Evolutionary conservation across 2,888 invertebrate genomes (phyloP).

Genomic region (Coenonympha arcania): DNA sequence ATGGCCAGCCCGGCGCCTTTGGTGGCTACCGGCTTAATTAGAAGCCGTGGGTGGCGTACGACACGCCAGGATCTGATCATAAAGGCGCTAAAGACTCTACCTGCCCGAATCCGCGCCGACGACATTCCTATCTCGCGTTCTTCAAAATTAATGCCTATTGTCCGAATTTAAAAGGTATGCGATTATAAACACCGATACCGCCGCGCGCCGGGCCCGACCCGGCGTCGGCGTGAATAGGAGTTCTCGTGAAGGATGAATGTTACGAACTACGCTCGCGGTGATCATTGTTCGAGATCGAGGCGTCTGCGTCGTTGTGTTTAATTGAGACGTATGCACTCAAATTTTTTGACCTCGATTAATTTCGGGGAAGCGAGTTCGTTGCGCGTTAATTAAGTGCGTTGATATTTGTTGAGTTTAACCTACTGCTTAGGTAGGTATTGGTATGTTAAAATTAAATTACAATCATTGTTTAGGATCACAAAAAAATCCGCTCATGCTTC

Average conservation of each 20-base stretch:
- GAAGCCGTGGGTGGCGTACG: slow-evolving; percentile 71
- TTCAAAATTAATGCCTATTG: slow-evolving; percentile 70
- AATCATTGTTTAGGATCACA: too few species aligned
- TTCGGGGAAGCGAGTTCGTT: slow-evolving; percentile 65
- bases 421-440: too few species aligned
- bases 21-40: slow-evolving; percentile 70
- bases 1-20: slow-evolving; percentile 66
- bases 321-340: slow-evolving; percentile 70
- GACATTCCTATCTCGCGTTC: slow-evolving; percentile 66
- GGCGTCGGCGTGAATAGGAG: slow-evolving; percentile 18
- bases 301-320: slow-evolving; percentile 50
- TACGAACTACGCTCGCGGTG: slow-evolving; percentile 28
- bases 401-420: slow-evolving; percentile 61
- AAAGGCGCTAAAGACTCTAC: slow-evolving; percentile 73
- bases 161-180: slow-evolving; percentile 36
- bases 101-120: slow-evolving; percentile 56
- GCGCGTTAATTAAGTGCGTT: slow-evolving; percentile 63
- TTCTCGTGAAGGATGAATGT: slow-evolving; percentile 17
- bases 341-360: slow-evolving; percentile 71
- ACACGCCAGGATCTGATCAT: slow-evolving; percentile 70
- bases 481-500: too few species aligned
- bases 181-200: slow-evolving; percentile 27
- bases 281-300: slow-evolving; percentile 30
- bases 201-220: too few species aligned
- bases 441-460: too few species aligned